These are phyloP conservation scores for Tinea semifulvella DNA, from an alignment of 2,888 invertebrate genomes.

Conservation along the genomic window DNA sequence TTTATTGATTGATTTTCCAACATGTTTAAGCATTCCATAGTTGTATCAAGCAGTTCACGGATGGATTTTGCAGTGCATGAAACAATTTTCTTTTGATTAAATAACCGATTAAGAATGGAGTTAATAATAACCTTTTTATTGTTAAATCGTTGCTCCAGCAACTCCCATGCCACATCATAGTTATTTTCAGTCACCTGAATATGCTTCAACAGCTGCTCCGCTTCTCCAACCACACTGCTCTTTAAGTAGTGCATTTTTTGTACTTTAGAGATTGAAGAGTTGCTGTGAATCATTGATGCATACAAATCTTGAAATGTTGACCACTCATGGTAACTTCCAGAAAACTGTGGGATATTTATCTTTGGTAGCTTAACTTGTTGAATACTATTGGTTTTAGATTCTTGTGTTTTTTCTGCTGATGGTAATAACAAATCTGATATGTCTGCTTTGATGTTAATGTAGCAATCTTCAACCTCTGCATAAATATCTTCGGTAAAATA, in stretches of 20 bases:
- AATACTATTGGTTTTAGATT: background rate
- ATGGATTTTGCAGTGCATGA: slow-evolving; percentile 9
- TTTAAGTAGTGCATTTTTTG: slow-evolving; percentile 10
- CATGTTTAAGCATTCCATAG: slow-evolving; percentile 14
- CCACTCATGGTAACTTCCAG: slow-evolving; percentile 9
- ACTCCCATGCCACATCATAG: no score
- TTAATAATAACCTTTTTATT: no score
- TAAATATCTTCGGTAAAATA: no score
- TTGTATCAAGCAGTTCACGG: slow-evolving; percentile 11
- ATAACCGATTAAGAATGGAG: slow-evolving; percentile 13
- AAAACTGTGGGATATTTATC: slow-evolving; percentile 10
- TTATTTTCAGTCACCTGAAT: no score
- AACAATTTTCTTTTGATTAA: slow-evolving; percentile 13
- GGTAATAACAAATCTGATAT: slow-evolving; percentile 6
- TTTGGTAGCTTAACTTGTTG: slow-evolving; percentile 10
- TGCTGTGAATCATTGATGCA: slow-evolving; percentile 5
- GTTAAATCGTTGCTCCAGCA: no score
- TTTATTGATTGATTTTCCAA: slow-evolving; percentile 12
- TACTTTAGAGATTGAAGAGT: background rate
- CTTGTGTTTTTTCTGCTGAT: no score
- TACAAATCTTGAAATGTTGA: slow-evolving; percentile 11
- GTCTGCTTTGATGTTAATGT: slow-evolving; percentile 6
- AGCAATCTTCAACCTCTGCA: background rate
- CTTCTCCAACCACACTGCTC: slow-evolving; percentile 6
- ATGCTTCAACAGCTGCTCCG: slow-evolving; percentile 10